A percentile compares a stretch with the other conserved stretches of the same genome.
Conservation (phyloP, 2,797 vertebrate genomes). For the Smutsia temminckii region DNA sequence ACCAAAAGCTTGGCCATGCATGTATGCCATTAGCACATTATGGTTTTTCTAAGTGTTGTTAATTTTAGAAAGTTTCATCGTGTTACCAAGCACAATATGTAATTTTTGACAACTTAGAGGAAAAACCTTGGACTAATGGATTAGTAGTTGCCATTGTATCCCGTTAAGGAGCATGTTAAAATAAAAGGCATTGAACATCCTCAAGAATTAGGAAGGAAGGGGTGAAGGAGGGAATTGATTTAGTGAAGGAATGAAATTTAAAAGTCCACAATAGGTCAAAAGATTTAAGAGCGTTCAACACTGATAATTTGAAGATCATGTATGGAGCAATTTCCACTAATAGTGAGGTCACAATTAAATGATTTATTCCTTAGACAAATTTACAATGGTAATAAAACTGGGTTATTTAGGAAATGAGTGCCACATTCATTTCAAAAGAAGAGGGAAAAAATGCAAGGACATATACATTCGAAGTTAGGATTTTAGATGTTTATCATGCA, state of each 20-base stretch:
- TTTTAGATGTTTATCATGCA: neutral
- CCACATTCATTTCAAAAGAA: neutral
- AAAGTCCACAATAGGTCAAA: neutral
- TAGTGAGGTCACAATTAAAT: neutral
- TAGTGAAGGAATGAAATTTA: neutral
- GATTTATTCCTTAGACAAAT: neutral
- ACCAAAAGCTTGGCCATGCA: neutral
- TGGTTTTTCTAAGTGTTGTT: neutral
- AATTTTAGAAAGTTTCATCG: neutral
- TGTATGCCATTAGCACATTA: neutral
- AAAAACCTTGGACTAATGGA: neutral
- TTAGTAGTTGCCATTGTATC: neutral
- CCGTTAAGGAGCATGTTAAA: neutral
- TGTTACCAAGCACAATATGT: neutral
- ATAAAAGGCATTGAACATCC: neutral
- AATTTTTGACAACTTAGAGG: neutral
- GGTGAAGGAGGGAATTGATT: neutral
- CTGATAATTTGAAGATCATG: neutral
- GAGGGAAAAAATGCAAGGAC: neutral
- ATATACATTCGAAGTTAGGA: neutral
- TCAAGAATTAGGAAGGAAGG: neutral
- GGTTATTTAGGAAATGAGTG: neutral
- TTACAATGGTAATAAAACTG: neutral
- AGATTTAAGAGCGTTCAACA: neutral
- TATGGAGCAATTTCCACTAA: neutral